Evolutionary conservation across 2,797 vertebrate genomes (phyloP).

Genomic region (Sebastes itinus): DNA sequence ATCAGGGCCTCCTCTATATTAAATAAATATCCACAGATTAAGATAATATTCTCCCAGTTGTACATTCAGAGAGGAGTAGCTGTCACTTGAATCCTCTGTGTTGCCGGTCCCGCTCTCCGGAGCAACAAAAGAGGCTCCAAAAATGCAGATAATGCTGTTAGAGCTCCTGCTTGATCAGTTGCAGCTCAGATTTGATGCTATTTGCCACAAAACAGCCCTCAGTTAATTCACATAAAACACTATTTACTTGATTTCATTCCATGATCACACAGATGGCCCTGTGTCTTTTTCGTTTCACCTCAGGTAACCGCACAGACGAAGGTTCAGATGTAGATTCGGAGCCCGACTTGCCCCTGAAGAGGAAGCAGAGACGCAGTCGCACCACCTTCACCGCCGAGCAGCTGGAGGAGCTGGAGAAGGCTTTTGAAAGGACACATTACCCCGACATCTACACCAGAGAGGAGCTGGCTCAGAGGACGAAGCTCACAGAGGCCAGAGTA

Average conservation of each 20-base stretch:
- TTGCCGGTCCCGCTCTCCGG: constrained; percentile 33
- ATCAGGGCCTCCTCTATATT: constrained; percentile 74
- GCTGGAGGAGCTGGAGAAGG: constrained; percentile 98
- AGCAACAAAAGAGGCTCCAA: constrained; percentile 53
- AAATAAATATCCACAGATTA: constrained; percentile 84
- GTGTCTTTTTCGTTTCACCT: constrained; percentile 25
- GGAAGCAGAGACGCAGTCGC: constrained; percentile 97
- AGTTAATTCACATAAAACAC: constrained; percentile 29
- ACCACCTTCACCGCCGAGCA: constrained; percentile 99
- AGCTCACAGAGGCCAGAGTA: constrained; percentile 95
- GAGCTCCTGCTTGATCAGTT: constrained; percentile 25
- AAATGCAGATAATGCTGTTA: constrained; percentile 51
- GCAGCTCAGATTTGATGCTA: constrained; percentile 27
- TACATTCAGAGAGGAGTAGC: constrained; percentile 70
- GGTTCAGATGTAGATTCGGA: constrained; percentile 96
- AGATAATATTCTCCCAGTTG: constrained; percentile 81
- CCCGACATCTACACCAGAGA: constrained; percentile 98
- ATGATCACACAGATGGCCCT: constrained; percentile 44
- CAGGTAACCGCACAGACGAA: constrained; percentile 94
- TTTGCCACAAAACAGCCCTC: constrained; percentile 28
- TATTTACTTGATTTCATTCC: constrained; percentile 19
- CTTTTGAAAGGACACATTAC: constrained; percentile 98
- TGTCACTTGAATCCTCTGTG: constrained; percentile 72
- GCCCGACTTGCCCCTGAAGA: constrained; percentile 95
- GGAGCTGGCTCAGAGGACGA: constrained; percentile 97